Evolutionary conservation across 2,797 vertebrate genomes (phyloP).

Genomic region (Arctocebus calabarensis): DNA sequence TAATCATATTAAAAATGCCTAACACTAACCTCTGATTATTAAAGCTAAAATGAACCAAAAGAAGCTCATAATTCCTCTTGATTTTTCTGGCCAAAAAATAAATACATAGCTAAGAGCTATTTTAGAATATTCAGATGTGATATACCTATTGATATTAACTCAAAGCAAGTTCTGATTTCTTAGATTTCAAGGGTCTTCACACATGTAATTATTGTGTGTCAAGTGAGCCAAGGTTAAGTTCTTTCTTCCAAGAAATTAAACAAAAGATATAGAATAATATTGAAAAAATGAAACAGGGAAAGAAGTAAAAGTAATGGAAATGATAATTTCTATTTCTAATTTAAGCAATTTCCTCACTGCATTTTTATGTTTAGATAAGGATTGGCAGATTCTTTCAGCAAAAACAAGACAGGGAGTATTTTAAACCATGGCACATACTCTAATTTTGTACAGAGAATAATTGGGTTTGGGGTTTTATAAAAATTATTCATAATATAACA

Average conservation of each 20-base stretch:
- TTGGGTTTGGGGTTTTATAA: background rate
- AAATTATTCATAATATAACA: background rate
- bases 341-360: conserved; percentile 6
- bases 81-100: background rate
- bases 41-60: background rate
- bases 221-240: background rate
- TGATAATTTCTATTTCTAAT: conserved; percentile 8
- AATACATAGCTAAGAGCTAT: background rate
- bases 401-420: background rate
- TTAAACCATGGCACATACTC: background rate
- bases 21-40: background rate
- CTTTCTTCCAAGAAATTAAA: background rate
- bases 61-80: background rate
- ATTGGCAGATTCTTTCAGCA: background rate
- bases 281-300: background rate
- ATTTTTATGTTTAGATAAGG: background rate
- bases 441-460: conserved; percentile 17
- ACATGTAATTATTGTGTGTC: background rate
- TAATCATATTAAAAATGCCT: background rate
- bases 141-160: background rate
- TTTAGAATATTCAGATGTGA: background rate
- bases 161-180: background rate
- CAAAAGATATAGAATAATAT: background rate
- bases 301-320: background rate
- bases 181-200: background rate